Evolutionary conservation across 1,140 invertebrate species (phyloP), one percentile per base, ranked within the genome.

Genomic region (Mamestra configurata): DNA sequence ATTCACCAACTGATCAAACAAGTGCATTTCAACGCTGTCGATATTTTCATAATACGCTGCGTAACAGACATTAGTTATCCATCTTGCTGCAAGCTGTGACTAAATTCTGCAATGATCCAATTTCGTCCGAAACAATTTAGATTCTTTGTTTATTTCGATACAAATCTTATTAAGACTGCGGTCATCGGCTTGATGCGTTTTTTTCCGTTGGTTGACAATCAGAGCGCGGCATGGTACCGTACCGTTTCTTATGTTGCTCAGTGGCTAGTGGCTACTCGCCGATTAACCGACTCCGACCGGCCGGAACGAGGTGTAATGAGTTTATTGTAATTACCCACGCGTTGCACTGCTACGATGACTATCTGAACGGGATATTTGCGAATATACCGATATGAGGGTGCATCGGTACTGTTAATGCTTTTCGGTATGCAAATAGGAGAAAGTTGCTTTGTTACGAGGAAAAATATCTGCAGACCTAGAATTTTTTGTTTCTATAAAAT

Each of bases 141-240:
- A 6, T 51, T 53, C 40, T 66, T 55, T 73, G 72, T 75, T 77
- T 79, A 61, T 81, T 80, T 79, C 37, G 68, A 77, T 81, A 37
- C 37, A 68, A 57, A 37, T 59, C 31, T 40, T 75, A 75, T 59
- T 76, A 61, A 64, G 40, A 46, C 57, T 20, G 57, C 78, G 81
- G 81, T 82, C 79, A 81, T 77, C 77, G 83, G 76, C 77, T 76
- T 84, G 55, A 72, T 77, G 43, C 51, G 59, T 83, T 88, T 88
- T 89, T 79, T 76, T 43, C 77, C 35, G 84, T 82, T 75, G 55
- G 68, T 15, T 35, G 80, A 57, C 72, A 90, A 89, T 90, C 84
- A 92, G 92, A 91, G 89, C 92, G 87, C 80, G 88, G 87, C 88
- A 84, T 82, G 87, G 77, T 79, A 79, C 85, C 61, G 83, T 91